These are phyloP conservation scores for Poecilia latipinna DNA, from an alignment of 2,113 vertebrate genomes.

Conservation along the genomic window DNA sequence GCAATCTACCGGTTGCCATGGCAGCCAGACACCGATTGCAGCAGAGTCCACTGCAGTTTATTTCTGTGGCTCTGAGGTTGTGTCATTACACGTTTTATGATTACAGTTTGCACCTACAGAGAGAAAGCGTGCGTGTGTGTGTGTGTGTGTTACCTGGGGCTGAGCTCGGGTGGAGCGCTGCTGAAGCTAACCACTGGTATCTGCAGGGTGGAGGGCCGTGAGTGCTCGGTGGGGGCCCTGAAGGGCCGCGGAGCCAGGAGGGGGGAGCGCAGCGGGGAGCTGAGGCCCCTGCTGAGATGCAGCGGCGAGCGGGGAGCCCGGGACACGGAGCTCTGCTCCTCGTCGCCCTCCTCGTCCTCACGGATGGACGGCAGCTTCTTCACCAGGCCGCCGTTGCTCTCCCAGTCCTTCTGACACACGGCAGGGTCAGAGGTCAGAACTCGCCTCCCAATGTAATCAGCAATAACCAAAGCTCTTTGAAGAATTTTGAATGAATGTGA, in stretches of 20 bases:
- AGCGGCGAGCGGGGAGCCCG: conserved; percentile 75
- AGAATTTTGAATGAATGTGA: no score
- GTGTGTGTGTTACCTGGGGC: conserved; percentile 76
- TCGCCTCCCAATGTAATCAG: background rate
- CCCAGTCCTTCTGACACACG: conserved; percentile 77
- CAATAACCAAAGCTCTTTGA: no score
- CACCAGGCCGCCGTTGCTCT: conserved; percentile 82
- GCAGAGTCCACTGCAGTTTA: conserved; percentile 29
- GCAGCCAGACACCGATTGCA: conserved; percentile 58
- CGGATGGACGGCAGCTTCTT: conserved; percentile 84
- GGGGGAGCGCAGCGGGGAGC: conserved; percentile 82
- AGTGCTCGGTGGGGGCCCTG: conserved; percentile 70
- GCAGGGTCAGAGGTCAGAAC: background rate
- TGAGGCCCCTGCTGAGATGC: conserved; percentile 74
- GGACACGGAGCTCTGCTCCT: conserved; percentile 73
- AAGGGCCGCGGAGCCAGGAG: conserved; percentile 78
- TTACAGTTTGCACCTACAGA: background rate
- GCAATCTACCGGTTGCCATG: conserved; percentile 67
- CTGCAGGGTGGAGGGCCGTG: conserved; percentile 78
- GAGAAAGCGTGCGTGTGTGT: background rate
- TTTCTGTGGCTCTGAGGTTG: background rate
- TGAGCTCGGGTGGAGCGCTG: conserved; percentile 76
- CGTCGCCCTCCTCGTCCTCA: conserved; percentile 84
- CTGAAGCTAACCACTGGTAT: conserved; percentile 82
- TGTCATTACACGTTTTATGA: background rate